Base-by-base conservation (phyloP, 64 coral and sea anemone species). In the Stichodactyla mertensii region DNA sequence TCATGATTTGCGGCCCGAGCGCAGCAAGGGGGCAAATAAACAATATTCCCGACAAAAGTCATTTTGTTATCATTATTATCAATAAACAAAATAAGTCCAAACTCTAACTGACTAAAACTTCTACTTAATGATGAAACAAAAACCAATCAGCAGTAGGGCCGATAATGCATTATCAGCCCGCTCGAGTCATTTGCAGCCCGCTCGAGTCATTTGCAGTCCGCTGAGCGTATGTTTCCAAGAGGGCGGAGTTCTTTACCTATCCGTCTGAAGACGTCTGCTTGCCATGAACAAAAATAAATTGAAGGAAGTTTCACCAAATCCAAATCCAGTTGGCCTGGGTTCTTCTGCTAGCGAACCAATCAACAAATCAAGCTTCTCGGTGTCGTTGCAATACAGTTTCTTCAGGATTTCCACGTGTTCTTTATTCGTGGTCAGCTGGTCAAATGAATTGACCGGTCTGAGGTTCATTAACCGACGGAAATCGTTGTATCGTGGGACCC, bases 231-330 rank as follows among this genome's bases (percentile, higher is more conserved):
- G 28, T 31, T 31, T 31, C 28, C 28, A 31, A 31, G 28, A 31
- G 28, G 28, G 28, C 28, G 28, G 28, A 5, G 64, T 6, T 13
- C 54, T 4, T 69, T 10, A 96, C 94, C 94, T 92, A 28, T 96
- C 94, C n/a, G 85, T 26, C 31, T 96, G 64, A 15, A 96, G 79
- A 61, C 94, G 85, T 58, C 94, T 83, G 56, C 91, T 93, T 3
- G 94, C 94, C 94, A 96, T 96, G 16, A 89, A 58, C n/a, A 96
- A 16, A 86, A 96, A 96, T 51, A 96, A 23, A n/a, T 90, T 89
- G 27, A 96, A 96, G 7, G 91, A 82, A 2, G 94, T 96, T 77
- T 96, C 94, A 24, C 91, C 88, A 90, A 96, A 96, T 28, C 94
- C 94, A 88, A 71, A 96, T 10, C 94, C 94, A 61, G 59, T 70